Percentiles rank a stretch among this genome's conserved stretches.
phyloP scores from a whole-genome alignment of 2,888 invertebrate species.

The Plemyria rubiginata region DNA sequence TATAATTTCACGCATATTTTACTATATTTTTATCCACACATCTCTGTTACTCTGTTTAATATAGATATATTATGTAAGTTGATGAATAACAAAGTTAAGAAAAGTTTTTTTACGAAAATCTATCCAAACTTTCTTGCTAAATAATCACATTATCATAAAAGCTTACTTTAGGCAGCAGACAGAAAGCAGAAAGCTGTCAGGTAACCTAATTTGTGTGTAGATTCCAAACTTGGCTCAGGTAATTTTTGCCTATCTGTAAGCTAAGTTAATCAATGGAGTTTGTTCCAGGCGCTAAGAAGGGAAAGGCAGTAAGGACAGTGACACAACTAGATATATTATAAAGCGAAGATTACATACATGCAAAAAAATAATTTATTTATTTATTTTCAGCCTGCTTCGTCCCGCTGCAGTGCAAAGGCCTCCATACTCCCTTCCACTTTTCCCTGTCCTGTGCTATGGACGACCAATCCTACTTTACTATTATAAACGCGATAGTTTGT shows the following conservation, averaged over 20 bases:
- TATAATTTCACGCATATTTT: neutral
- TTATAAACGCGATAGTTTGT: too few relatives aligned
- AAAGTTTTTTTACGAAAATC: constrained; percentile 4
- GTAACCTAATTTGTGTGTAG: constrained; percentile 36
- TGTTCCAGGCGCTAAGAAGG: constrained; percentile 16
- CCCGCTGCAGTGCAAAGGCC: too few relatives aligned
- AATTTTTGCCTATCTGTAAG: constrained; percentile 32
- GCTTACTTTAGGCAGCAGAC: constrained; percentile 11
- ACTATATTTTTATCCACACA: neutral
- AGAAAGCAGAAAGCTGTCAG: constrained; percentile 6
- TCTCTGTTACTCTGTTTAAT: neutral
- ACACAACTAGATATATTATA: constrained; percentile 14
- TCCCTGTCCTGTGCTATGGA: too few relatives aligned
- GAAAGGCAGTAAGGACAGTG: constrained; percentile 1
- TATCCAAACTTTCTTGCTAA: constrained; percentile 8
- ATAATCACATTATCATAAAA: constrained; percentile 17
- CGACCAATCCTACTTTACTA: too few relatives aligned
- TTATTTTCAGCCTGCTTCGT: too few relatives aligned
- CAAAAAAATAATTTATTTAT: too few relatives aligned
- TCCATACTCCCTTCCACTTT: too few relatives aligned
- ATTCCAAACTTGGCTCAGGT: constrained; percentile 26
- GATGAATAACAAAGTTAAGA: neutral
- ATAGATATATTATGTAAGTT: neutral
- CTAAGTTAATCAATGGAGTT: constrained; percentile 34
- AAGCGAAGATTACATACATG: too few relatives aligned